Evolutionary conservation across 2,888 invertebrate species (phyloP), one percentile per base, ranked within the genome.

Genomic region (Synanthedon tipuliformis): DNA sequence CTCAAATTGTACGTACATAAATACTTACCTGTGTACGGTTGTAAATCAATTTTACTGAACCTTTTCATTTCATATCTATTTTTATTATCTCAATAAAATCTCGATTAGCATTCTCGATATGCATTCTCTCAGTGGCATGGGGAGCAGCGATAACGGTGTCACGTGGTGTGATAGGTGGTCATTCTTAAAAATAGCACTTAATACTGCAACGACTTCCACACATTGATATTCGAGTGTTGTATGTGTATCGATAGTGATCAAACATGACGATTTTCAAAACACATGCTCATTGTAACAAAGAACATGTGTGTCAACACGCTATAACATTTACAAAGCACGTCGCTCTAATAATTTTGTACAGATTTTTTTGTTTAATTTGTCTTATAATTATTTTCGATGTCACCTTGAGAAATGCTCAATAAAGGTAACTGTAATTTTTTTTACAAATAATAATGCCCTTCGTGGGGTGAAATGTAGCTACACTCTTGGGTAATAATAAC

Each of bases 211-310:
- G 12, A 23, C 23, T 4, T 34, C 48, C 23, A 40, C 16, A 23
- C 52, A 54, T 51, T 60, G 59, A 59, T 59, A 61, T 56, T 54
- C 65, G 61, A 68, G 68, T 68, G 59, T 61, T 62, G 62, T 62
- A 61, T 52, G 62, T 51, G 60, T 60, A 59, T 65, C 57, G 54
- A 56, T 59, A 60, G 61, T 61, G 59, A 64, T 57, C 54, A 56
- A 55, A 60, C 65, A 61, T 59, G 57, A 60, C 54, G 60, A 60
- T 69, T 72, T 70, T 66, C 67, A 66, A 71, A 71, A 71, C 65
- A 71, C 51, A 49, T 58, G 55, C 59, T 63, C 66, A 68, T 70
- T 72, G 71, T 72, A 12, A 34, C 40, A 5, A 23, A 13, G 13
- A 52, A 60, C 56, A 57, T 53, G 57, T 60, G 56, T 61, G 63